These are phyloP conservation scores for Brachypalpus laphriformis DNA, from an alignment of 2,888 invertebrate genomes.

Conservation along the genomic window DNA sequence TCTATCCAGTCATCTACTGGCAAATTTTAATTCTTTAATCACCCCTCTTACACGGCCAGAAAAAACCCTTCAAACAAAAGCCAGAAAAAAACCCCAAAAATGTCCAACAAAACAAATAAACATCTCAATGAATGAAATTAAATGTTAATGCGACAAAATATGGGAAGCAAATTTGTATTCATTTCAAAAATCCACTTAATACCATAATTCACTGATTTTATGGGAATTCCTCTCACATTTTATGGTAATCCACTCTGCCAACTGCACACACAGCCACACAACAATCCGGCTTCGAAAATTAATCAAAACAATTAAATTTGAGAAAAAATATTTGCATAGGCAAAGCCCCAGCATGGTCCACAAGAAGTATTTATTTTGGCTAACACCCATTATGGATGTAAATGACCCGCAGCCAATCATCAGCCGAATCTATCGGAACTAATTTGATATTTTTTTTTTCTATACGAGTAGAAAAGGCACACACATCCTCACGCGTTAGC, in stretches of 20 bases:
- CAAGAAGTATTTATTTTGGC: conserved; percentile 40
- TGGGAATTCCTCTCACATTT: conserved; percentile 37
- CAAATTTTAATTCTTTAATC: no score
- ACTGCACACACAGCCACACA: background rate
- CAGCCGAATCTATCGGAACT: conserved; percentile 40
- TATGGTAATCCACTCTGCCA: conserved; percentile 33
- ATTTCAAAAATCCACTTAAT: conserved; percentile 48
- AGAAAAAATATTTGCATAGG: conserved; percentile 34
- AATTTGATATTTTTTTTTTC: conserved; percentile 44
- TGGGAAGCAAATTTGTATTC: conserved; percentile 45
- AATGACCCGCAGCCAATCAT: conserved; percentile 33
- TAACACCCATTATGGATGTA: conserved; percentile 47
- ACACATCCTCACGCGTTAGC: background rate
- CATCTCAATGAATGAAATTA: conserved; percentile 30
- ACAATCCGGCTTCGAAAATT: conserved; percentile 8
- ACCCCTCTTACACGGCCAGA: no score
- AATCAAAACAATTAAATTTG: conserved; percentile 48
- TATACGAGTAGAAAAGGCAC: background rate
- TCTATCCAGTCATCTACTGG: no score
- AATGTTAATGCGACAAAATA: conserved; percentile 44
- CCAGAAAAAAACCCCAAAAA: background rate
- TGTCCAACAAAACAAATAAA: conserved; percentile 16
- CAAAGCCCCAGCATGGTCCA: background rate
- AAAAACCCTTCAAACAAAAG: background rate
- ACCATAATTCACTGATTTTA: conserved; percentile 63